phyloP scores from a whole-genome alignment of 1,140 invertebrate species.

The Lordiphosa clarofinis region DNA sequence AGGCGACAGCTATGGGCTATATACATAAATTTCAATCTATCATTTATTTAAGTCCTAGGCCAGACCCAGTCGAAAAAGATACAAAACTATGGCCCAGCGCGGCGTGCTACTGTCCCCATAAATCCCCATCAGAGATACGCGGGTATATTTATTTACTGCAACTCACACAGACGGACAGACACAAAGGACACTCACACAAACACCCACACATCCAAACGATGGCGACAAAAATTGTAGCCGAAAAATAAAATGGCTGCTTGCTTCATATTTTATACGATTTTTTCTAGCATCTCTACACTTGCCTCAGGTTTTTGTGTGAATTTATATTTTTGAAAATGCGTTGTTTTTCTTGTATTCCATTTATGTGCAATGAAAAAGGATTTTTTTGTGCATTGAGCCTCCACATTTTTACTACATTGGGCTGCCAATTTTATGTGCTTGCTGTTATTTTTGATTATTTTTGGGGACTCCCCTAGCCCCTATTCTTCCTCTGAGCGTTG shows the following conservation, averaged over 20 bases:
- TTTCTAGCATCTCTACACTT: slow-evolving; percentile 10
- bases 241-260: slow-evolving; percentile 67
- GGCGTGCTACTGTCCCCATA: slow-evolving; percentile 53
- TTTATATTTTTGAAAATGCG: slow-evolving; percentile 62
- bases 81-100: slow-evolving; percentile 32
- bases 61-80: slow-evolving; percentile 32
- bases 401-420: slow-evolving; percentile 22
- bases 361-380: slow-evolving; percentile 63
- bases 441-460: slow-evolving; percentile 59
- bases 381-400: slow-evolving; percentile 36
- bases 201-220: slow-evolving; percentile 11
- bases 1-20: slow-evolving; percentile 43
- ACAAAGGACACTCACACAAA: slow-evolving; percentile 22
- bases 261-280: slow-evolving; percentile 48
- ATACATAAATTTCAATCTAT: slow-evolving; percentile 77
- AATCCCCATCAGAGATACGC: slow-evolving; percentile 76
- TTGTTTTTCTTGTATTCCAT: slow-evolving; percentile 56
- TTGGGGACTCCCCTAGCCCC: slow-evolving; percentile 16
- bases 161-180: slow-evolving; percentile 59
- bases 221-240: slow-evolving; percentile 70
- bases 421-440: slow-evolving; percentile 65
- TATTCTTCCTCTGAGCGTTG: neutral
- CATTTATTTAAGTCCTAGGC: slow-evolving; percentile 76
- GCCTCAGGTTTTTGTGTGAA: slow-evolving; percentile 39
- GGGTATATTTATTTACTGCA: slow-evolving; percentile 77